phyloP scores from a whole-genome alignment of 1,140 invertebrate genomes.

The Bombus waltoni region DNA sequence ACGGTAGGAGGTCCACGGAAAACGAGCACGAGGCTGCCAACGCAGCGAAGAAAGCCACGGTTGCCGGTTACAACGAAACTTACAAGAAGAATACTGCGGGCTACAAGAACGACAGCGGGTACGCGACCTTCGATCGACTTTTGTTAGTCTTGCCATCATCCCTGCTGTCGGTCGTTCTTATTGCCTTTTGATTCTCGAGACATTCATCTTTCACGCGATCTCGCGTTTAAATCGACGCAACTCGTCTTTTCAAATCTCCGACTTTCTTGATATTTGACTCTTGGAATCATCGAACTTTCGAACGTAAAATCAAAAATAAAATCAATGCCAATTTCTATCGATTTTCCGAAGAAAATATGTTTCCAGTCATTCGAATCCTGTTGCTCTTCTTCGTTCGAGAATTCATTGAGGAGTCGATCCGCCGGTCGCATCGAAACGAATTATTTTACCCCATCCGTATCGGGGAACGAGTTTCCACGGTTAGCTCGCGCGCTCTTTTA shows the following conservation, averaged over 20 bases:
- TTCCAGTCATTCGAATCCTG: not conserved
- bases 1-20: constrained; percentile 70
- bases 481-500: not conserved
- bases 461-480: constrained; percentile 19
- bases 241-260: no score
- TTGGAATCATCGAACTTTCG: not conserved
- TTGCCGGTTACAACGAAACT: constrained; percentile 78
- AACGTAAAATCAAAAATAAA: not conserved
- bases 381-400: not conserved
- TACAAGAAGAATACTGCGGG: constrained; percentile 81
- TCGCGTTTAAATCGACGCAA: not conserved
- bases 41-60: constrained; percentile 68
- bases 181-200: not conserved
- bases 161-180: not conserved
- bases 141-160: not conserved
- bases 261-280: not conserved
- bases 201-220: not conserved
- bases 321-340: not conserved
- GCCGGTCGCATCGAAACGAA: not conserved
- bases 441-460: not conserved
- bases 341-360: not conserved
- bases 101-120: constrained; percentile 82
- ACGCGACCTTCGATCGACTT: constrained; percentile 42
- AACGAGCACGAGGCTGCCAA: constrained; percentile 65
- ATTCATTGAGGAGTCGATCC: not conserved